Conservation (phyloP, 2,888 invertebrate species). For the Yponomeuta malinellus region DNA sequence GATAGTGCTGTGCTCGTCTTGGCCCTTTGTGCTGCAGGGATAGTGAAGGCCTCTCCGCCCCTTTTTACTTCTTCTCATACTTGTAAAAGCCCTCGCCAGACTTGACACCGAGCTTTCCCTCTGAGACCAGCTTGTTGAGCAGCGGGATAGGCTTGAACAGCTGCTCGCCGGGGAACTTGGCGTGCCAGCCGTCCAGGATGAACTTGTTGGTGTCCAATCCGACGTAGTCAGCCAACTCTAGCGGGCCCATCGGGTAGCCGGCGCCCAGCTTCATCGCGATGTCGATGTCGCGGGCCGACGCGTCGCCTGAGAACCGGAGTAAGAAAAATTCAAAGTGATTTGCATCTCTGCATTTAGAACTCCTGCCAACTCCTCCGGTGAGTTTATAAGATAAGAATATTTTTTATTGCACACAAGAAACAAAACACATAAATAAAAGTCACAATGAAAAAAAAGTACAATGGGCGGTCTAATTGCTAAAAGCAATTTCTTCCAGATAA, state of each 20-base stretch:
- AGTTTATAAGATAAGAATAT: too few species aligned
- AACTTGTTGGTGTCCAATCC: slow-evolving; percentile 87
- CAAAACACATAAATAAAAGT: too few species aligned
- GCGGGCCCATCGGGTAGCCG: slow-evolving; percentile 93
- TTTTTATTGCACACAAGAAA: too few species aligned
- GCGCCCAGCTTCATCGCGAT: slow-evolving; percentile 93
- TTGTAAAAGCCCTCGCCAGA: slow-evolving; percentile 91
- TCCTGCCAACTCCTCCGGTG: too few species aligned
- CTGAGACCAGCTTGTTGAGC: slow-evolving; percentile 80
- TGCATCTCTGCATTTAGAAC: too few species aligned
- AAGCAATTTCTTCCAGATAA: too few species aligned
- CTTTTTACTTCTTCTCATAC: slow-evolving; percentile 65
- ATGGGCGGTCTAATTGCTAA: too few species aligned
- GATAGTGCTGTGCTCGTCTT: too few species aligned
- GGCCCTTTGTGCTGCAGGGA: too few species aligned
- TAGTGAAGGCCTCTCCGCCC: not conserved
- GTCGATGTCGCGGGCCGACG: slow-evolving; percentile 86
- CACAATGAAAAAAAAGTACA: too few species aligned
- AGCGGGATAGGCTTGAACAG: slow-evolving; percentile 64
- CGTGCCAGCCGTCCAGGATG: slow-evolving; percentile 86
- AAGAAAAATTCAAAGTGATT: not conserved
- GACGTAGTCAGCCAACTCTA: slow-evolving; percentile 88
- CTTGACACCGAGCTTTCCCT: slow-evolving; percentile 88
- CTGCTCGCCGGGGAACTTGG: slow-evolving; percentile 62
- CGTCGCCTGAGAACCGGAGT: slow-evolving; percentile 71